These are phyloP conservation scores for Podargus strigoides DNA, from an alignment of 2,797 vertebrate species.

Conservation along the genomic window DNA sequence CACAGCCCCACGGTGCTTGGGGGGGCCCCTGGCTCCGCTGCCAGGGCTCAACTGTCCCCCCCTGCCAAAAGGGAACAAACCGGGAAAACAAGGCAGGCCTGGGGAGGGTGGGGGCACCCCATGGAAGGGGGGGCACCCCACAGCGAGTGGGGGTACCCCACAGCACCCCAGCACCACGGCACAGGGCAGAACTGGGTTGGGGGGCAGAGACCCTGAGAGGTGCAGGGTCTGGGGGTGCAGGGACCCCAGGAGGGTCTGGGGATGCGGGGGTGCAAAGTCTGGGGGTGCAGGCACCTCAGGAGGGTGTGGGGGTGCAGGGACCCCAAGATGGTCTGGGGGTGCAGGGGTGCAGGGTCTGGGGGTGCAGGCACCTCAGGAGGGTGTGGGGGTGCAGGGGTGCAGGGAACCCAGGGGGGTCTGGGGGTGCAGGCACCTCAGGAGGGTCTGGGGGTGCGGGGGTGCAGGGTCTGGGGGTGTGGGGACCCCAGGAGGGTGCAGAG, in stretches of 20 bases:
- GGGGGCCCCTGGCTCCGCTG: neutral
- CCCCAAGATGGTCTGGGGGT: too few relatives aligned
- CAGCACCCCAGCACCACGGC: fast-evolving
- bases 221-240: neutral
- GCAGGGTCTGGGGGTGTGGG: neutral
- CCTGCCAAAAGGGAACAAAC: neutral
- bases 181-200: neutral
- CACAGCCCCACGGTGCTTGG: neutral
- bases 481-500: neutral
- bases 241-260: neutral
- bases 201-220: neutral
- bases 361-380: neutral
- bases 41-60: neutral
- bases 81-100: constrained; percentile 13
- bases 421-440: neutral
- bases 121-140: neutral
- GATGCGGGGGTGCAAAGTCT: neutral
- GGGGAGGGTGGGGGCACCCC: neutral
- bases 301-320: neutral
- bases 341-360: neutral
- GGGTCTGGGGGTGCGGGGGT: neutral
- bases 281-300: neutral
- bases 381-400: neutral
- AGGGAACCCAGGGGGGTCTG: too few relatives aligned
- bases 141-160: neutral